Conservation (phyloP, 2,113 vertebrate genomes). For the Pionites leucogaster region DNA sequence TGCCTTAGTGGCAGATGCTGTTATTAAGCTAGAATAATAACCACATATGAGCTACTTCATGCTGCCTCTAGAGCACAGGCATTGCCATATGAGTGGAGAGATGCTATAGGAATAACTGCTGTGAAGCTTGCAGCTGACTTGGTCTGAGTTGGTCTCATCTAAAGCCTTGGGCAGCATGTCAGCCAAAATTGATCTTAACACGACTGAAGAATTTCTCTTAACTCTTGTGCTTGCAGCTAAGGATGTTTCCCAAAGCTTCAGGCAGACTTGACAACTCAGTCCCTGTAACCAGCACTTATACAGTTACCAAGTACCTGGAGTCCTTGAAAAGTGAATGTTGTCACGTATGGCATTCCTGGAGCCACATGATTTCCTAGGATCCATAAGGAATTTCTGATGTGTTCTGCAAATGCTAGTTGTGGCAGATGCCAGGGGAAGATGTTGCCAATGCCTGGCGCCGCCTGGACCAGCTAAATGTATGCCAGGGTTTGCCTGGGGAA, state of each 20-base stretch:
- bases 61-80: neutral
- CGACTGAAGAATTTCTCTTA: neutral
- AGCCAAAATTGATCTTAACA: neutral
- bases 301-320: neutral
- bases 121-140: neutral
- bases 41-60: neutral
- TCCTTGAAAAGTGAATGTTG: neutral
- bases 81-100: neutral
- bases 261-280: neutral
- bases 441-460: neutral
- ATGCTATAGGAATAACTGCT: neutral
- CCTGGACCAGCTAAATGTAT: neutral
- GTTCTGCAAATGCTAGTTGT: neutral
- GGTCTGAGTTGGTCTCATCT: neutral
- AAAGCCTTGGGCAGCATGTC: neutral
- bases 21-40: fast-evolving
- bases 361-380: neutral
- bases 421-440: neutral
- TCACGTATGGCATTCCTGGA: neutral
- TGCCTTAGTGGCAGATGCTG: neutral
- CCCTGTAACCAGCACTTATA: neutral
- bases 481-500: neutral
- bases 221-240: neutral
- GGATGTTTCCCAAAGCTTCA: neutral
- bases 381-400: neutral